Percentiles rank a stretch among this genome's conserved stretches.
Evolutionary conservation across 2,888 invertebrate species (phyloP).

Genomic region (Clunio marinus): DNA sequence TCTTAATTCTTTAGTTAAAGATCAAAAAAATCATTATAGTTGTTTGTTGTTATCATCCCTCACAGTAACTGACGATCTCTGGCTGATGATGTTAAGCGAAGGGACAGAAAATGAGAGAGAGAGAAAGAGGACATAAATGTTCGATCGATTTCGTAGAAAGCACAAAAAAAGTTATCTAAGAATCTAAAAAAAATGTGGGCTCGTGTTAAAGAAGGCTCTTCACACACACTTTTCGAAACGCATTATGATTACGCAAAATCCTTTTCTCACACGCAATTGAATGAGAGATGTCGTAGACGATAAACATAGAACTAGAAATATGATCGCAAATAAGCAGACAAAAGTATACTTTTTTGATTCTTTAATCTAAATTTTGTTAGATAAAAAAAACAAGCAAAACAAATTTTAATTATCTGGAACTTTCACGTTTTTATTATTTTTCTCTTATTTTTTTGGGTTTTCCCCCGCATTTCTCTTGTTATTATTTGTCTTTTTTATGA

Average conservation of each 20-base stretch:
- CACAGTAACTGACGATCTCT: background rate
- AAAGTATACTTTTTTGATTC: background rate
- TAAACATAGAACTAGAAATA: background rate
- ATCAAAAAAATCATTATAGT: no score
- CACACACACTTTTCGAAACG: background rate
- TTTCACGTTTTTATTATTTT: no score
- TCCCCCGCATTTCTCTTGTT: no score
- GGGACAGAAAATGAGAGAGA: background rate
- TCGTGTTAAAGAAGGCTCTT: background rate
- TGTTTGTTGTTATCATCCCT: background rate
- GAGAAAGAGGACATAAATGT: background rate
- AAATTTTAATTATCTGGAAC: no score
- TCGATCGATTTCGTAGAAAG: background rate
- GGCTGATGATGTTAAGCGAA: conserved; percentile 5
- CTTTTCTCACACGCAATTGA: background rate
- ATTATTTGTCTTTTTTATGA: no score
- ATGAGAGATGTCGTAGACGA: background rate
- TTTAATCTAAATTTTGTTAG: conserved; percentile 1
- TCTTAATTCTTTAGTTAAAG: no score
- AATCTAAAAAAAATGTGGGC: background rate
- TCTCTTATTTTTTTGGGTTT: no score
- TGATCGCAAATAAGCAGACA: no score
- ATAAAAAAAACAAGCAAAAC: no score
- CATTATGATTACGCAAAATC: background rate
- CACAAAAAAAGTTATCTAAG: no score